phyloP scores from a whole-genome alignment of 2,888 invertebrate genomes.

The Hololepta plana region DNA sequence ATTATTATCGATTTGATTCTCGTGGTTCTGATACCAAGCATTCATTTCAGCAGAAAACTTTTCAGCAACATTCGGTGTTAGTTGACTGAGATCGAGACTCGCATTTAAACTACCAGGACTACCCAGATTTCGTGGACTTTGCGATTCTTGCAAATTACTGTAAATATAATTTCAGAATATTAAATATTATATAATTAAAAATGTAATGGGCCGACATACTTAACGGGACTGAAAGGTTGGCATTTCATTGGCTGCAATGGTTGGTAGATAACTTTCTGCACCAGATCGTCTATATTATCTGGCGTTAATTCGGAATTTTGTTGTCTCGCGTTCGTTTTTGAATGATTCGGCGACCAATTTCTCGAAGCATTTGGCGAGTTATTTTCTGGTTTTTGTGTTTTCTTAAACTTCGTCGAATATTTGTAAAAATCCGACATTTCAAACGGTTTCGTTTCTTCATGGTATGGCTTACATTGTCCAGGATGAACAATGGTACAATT shows the following conservation, averaged over 20 bases:
- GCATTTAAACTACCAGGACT: constrained; percentile 16
- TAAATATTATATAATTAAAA: too few relatives aligned
- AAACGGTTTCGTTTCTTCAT: constrained; percentile 90
- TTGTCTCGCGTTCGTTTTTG: too few relatives aligned
- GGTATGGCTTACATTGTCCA: constrained; percentile 77
- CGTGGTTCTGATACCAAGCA: constrained; percentile 33
- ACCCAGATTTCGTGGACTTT: constrained; percentile 13
- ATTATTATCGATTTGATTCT: constrained; percentile 16
- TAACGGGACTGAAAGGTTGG: constrained; percentile 20
- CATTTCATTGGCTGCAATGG: constrained; percentile 32
- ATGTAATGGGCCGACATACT: too few relatives aligned
- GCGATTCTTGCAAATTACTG: too few relatives aligned
- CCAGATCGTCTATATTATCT: constrained; percentile 11
- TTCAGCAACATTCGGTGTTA: constrained; percentile 24
- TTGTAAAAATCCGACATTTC: constrained; percentile 98
- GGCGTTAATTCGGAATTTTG: constrained; percentile 6
- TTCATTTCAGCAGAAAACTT: constrained; percentile 36
- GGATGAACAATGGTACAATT: constrained; percentile 74
- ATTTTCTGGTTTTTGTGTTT: constrained; percentile 12
- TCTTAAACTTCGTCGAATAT: constrained; percentile 88
- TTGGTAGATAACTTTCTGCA: constrained; percentile 28
- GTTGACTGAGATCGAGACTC: constrained; percentile 19
- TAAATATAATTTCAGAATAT: too few relatives aligned
- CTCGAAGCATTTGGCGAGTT: constrained; percentile 6
- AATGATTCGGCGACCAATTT: constrained; percentile 4